Percentiles rank a stretch among this genome's conserved stretches.
Evolutionary conservation across 1,140 invertebrate species (phyloP).

Genomic region (Berghia stephanieae): DNA sequence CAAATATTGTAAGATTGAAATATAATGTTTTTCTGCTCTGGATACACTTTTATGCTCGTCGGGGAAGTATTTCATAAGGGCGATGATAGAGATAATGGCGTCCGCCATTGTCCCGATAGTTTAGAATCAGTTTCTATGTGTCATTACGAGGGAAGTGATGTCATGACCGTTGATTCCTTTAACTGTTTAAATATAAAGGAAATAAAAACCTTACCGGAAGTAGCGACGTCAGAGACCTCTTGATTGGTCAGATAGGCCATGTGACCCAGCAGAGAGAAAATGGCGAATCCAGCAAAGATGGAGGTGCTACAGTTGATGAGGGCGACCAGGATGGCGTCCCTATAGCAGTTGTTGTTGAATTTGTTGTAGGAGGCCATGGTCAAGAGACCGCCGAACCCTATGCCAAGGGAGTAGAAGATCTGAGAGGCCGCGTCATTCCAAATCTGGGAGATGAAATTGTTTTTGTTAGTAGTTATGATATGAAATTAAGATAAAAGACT

Average conservation of each 20-base stretch:
- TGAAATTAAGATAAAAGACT: no score
- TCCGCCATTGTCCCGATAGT: no score
- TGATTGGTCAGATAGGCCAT: slow-evolving; percentile 54
- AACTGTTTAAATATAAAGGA: neutral
- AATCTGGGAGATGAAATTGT: slow-evolving; percentile 73
- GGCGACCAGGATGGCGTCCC: slow-evolving; percentile 91
- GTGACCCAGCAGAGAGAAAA: slow-evolving; percentile 92
- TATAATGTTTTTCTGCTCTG: no score
- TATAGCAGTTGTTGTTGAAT: slow-evolving; percentile 60
- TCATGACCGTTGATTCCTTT: no score
- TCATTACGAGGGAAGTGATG: no score
- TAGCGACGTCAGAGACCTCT: slow-evolving; percentile 50
- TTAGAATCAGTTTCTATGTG: no score
- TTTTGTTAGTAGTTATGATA: no score
- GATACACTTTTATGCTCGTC: no score
- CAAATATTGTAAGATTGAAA: no score
- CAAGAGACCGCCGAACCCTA: slow-evolving; percentile 82
- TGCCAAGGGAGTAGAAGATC: slow-evolving; percentile 95
- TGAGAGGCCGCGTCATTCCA: slow-evolving; percentile 97
- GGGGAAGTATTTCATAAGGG: no score
- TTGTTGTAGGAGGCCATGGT: slow-evolving; percentile 62
- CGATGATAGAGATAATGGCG: no score
- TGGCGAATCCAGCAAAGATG: slow-evolving; percentile 96
- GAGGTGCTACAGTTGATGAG: slow-evolving; percentile 95
- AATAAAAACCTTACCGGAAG: slow-evolving; percentile 44